Evolutionary conservation across 2,888 invertebrate genomes (phyloP).

Genomic region (Mesochorus sp.): DNA sequence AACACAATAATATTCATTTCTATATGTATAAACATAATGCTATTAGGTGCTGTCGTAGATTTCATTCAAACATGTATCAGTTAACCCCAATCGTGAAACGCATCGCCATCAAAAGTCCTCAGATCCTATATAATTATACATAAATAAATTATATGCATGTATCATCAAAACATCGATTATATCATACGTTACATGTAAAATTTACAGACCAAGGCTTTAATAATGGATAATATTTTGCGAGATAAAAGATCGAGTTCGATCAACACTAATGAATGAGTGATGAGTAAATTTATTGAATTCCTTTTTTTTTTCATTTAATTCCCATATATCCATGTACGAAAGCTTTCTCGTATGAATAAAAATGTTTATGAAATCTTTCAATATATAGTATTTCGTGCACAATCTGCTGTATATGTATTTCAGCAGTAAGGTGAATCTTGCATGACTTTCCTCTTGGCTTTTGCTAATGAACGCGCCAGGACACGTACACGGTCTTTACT

Average conservation of each 20-base stretch:
- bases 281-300: no score
- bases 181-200: no score
- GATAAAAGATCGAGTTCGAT: no score
- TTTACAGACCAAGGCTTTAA: no score
- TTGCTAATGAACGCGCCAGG: slow-evolving; percentile 49
- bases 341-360: not conserved
- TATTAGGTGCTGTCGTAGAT: not conserved
- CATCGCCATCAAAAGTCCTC: not conserved
- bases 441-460: slow-evolving; percentile 31
- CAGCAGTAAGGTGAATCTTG: slow-evolving; percentile 49
- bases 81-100: slow-evolving; percentile 19
- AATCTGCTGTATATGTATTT: no score
- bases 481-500: slow-evolving; percentile 16
- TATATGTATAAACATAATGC: not conserved
- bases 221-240: no score
- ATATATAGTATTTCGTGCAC: not conserved
- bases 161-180: no score
- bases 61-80: not conserved
- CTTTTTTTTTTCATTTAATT: not conserved
- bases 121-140: not conserved
- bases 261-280: no score
- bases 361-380: not conserved
- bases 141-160: no score
- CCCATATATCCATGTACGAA: not conserved
- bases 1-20: not conserved